Evolutionary conservation across 2,797 vertebrate species (phyloP).

Genomic region (Melanitta fusca): DNA sequence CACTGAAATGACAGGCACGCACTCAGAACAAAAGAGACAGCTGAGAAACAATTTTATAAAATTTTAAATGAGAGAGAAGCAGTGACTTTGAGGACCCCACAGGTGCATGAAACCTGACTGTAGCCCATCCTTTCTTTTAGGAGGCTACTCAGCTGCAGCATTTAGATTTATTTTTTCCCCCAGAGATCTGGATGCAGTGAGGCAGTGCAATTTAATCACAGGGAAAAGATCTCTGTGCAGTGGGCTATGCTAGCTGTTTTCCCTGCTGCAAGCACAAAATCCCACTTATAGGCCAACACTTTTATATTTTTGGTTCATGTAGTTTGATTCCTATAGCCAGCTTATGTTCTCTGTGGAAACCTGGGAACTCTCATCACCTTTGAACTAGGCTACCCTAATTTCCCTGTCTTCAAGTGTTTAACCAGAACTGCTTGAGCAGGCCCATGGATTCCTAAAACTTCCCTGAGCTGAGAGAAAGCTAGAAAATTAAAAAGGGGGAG

Average conservation of each 20-base stretch:
- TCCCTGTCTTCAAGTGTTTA: neutral
- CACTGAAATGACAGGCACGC: neutral
- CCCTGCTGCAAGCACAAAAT: neutral
- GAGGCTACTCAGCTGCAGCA: neutral
- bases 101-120: neutral
- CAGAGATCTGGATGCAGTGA: neutral
- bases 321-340: neutral
- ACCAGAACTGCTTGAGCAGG: neutral
- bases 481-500: neutral
- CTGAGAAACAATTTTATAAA: neutral
- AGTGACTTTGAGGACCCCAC: neutral
- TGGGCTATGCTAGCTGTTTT: neutral
- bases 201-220: neutral
- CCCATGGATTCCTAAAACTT: neutral
- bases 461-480: neutral
- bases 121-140: neutral
- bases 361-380: neutral
- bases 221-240: neutral
- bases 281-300: neutral
- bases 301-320: neutral
- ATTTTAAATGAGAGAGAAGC: neutral
- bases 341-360: neutral
- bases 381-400: neutral
- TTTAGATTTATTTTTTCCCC: neutral
- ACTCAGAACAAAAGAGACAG: neutral